These are phyloP conservation scores for Falco punctatus DNA, from an alignment of 2,113 vertebrate genomes.

Conservation along the genomic window DNA sequence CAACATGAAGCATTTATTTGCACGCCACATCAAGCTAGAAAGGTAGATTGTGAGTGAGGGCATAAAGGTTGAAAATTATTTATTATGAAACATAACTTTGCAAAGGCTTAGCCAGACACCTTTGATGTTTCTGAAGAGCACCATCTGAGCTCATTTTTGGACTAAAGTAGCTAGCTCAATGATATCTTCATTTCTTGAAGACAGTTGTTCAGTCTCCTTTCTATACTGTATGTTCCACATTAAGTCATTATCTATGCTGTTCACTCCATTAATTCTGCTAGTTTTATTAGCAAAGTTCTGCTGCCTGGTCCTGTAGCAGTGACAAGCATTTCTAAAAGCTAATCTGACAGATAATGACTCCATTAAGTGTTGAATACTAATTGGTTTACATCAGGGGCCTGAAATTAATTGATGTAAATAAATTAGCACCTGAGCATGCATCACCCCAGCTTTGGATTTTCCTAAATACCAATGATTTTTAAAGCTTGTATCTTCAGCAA, in stretches of 20 bases:
- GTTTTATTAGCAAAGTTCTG: conserved; percentile 92
- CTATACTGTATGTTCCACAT: conserved; percentile 93
- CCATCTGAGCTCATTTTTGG: conserved; percentile 38
- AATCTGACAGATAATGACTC: conserved; percentile 98
- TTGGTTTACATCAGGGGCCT: conserved; percentile 94
- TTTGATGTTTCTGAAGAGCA: conserved; percentile 34
- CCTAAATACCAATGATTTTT: conserved; percentile 75
- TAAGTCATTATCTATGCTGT: conserved; percentile 95
- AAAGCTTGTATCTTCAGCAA: conserved; percentile 69
- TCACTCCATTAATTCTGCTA: conserved; percentile 95
- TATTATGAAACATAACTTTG: neutral
- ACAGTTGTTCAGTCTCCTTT: conserved; percentile 84
- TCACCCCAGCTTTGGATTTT: conserved; percentile 78
- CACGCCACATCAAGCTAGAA: neutral
- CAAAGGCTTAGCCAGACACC: neutral
- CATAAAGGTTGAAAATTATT: neutral
- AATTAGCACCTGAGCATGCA: conserved; percentile 92
- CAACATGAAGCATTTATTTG: neutral
- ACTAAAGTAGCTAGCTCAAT: conserved; percentile 80
- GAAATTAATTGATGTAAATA: conserved; percentile 98
- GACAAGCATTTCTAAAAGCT: conserved; percentile 90
- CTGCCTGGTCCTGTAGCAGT: conserved; percentile 80
- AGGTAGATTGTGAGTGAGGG: neutral
- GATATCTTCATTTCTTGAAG: conserved; percentile 88
- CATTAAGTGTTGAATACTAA: conserved; percentile 93